These are phyloP conservation scores for Muraenolepis orangiensis DNA, from an alignment of 2,797 vertebrate genomes.

Conservation along the genomic window DNA sequence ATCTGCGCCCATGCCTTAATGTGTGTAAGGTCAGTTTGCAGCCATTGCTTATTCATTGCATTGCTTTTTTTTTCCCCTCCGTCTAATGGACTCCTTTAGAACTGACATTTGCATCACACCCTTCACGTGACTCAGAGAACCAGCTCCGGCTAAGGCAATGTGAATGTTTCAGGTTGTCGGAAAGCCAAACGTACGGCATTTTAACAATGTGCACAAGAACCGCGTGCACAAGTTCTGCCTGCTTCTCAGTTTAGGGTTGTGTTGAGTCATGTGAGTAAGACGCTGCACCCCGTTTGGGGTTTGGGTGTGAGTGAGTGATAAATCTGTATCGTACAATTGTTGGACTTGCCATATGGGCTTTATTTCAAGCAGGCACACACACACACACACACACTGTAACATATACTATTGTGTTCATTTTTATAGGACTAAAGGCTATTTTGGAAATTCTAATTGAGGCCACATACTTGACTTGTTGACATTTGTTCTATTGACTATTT, in stretches of 20 bases:
- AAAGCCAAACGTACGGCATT: not conserved
- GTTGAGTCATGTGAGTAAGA: not conserved
- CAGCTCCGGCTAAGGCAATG: not conserved
- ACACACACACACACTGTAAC: no score
- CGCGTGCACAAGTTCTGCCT: not conserved
- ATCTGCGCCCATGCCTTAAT: not conserved
- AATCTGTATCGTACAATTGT: not conserved
- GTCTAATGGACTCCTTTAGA: not conserved
- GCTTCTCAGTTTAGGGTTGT: not conserved
- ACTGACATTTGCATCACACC: not conserved
- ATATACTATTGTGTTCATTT: no score
- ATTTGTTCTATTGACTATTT: not conserved
- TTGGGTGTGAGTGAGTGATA: not conserved
- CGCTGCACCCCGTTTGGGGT: not conserved
- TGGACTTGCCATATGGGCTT: not conserved
- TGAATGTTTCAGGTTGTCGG: not conserved
- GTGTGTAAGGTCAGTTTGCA: not conserved
- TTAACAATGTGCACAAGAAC: not conserved
- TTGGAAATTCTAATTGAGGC: not conserved
- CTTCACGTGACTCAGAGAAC: not conserved
- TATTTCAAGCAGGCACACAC: not conserved
- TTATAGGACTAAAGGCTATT: not conserved
- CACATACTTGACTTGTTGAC: not conserved
- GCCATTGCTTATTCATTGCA: not conserved
- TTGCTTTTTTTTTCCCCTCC: not conserved